Evolutionary conservation across 1,140 invertebrate species (phyloP), one percentile per base, ranked within the genome.

Genomic region (Gyrodactylus salaris): DNA sequence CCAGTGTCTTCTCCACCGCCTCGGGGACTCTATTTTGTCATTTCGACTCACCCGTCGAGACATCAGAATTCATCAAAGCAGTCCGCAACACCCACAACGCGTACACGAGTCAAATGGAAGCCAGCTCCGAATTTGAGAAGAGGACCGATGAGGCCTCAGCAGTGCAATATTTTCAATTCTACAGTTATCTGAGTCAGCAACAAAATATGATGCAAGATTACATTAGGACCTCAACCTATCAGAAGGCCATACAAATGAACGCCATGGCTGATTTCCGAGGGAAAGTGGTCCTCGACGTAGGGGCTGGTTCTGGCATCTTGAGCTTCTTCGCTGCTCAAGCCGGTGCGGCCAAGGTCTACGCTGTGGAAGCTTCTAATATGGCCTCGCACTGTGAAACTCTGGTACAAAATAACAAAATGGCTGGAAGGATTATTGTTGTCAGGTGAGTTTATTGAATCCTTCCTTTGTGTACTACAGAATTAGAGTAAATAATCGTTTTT

Each of bases 191-290:
- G 73, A 95, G 91, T 70, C 94, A 99, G 80, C 94, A 99, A 81
- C 94, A 99, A 82, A 99, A 99, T 78, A 98, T 99, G 94, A 91
- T 98, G 88, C 84, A 85, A 83, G 94, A 98, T 81, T 98, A 94
- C 79, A 90, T 98, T 70, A 84, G 94, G 76, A 99, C 94, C 25
- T 91, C 90, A 77, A 97, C 94, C 70, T 99, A 99, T 82, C 93
- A 98, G 80, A 85, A 89, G 77, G 92, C 94, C 70, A 95, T 99
- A 80, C 82, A 95, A 21, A 86, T 88, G 68, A 99, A 98, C 82
- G 82, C 88, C 25, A 84, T 86, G 74, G 34, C 34, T 54, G 94
- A 98, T 80, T 98, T 99, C 79, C 85, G 87, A 77, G 83, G 83
- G 75, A 85, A 85, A 79, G 83, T 97, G 71, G 87, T 99, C 0